Conservation (phyloP, 1,140 invertebrate genomes). For the Drosophila punjabiensis region DNA sequence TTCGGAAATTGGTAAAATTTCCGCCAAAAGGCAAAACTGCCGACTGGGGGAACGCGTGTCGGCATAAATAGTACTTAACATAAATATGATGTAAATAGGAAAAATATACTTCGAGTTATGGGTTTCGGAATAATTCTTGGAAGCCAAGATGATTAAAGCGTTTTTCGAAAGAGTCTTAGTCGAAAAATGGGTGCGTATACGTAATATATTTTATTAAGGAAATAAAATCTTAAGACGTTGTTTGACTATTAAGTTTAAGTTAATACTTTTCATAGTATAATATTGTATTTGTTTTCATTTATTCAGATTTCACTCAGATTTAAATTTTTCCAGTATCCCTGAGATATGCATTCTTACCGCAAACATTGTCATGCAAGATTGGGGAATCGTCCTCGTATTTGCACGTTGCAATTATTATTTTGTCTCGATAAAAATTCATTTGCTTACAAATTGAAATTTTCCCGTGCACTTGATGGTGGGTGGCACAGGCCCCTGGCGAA, state of each 20-base stretch:
- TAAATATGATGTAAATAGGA: slow-evolving; percentile 48
- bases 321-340: not conserved
- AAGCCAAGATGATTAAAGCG: not conserved
- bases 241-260: too few relatives aligned
- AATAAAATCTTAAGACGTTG: not conserved
- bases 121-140: not conserved
- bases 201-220: not conserved
- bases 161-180: not conserved
- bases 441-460: slow-evolving; percentile 45
- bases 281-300: too few relatives aligned
- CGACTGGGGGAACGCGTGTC: slow-evolving; percentile 35
- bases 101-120: slow-evolving; percentile 27
- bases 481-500: slow-evolving; percentile 12
- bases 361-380: slow-evolving; percentile 8
- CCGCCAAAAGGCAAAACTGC: slow-evolving; percentile 38
- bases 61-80: slow-evolving; percentile 51
- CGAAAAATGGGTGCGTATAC: not conserved
- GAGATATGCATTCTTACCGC: not conserved
- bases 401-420: slow-evolving; percentile 48
- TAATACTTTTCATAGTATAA: too few relatives aligned
- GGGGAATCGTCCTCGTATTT: slow-evolving; percentile 28
- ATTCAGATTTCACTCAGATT: not conserved
- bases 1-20: slow-evolving; percentile 84
- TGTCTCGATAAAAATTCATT: slow-evolving; percentile 48
- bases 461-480: slow-evolving; percentile 38